Base-by-base conservation (phyloP, 2,113 vertebrate genomes). In the Chaenogobius annularis region DNA sequence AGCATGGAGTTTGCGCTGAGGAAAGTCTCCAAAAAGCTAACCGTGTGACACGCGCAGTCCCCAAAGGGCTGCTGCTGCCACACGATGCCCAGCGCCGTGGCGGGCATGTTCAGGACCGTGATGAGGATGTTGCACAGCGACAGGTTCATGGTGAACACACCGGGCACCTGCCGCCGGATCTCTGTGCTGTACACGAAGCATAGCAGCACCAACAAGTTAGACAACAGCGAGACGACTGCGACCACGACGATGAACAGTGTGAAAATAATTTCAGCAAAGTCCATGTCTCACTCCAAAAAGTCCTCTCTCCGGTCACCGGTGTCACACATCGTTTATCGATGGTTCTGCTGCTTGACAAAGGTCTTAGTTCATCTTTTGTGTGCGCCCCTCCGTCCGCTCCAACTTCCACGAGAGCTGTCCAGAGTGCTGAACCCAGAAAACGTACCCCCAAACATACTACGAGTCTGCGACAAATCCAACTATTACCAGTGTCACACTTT, bases 51-150 rank as follows among this genome's bases (percentile, higher is more conserved):
- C 7, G 90, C 7, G 70, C 94, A 91, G 23, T 94, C 93, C 40
- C 93, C 93, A 37, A 93, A 92, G 0, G 94, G 94, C 74, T 94
- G 93, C 83, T 92, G 92, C 77, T 83, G 82, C 74, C 87, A 88
- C 80, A 95, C 79, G 68, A 94, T 91, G 43, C 93, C 92, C 83
- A 94, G 82, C 74, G 94, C 66, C 1, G 93, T 95, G 78, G 94
- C 91, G 66, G 93, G 93, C 95, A 95, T 94, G 92, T 95, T 94
- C 22, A 94, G 77, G 3, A 94, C 86, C 0, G 93, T 94, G 77
- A 94, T 93, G 68, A 96, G 94, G 56, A 94, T 92, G 90, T 95
- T 96, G 94, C 95, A 94, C 73, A 94, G 91, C 12, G 94, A 95
- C 88, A 93, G 81, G 88, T 94, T 96, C 91, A 93, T 93, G 89